phyloP scores from a whole-genome alignment of 64 coral and sea anemone species.

The Montipora foliosa region DNA sequence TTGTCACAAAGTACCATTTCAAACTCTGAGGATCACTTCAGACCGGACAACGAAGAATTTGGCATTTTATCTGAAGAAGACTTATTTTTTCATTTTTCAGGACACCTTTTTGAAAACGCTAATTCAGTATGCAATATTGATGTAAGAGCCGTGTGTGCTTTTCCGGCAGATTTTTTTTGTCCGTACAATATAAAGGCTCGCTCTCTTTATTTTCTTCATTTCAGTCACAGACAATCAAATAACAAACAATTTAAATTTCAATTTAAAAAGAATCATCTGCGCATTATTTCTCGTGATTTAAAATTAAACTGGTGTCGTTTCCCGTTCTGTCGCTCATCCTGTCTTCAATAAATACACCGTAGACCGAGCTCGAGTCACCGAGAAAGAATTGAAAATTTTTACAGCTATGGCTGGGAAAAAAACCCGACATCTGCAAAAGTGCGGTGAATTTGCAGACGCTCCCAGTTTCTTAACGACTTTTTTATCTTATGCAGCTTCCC shows the following conservation, averaged over 20 bases:
- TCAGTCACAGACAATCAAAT: too few relatives aligned
- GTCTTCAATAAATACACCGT: background rate
- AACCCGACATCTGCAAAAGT: background rate
- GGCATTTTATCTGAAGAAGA: too few relatives aligned
- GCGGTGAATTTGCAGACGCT: background rate
- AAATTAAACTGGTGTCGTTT: background rate
- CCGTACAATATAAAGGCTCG: too few relatives aligned
- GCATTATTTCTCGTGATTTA: background rate
- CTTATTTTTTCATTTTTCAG: too few relatives aligned
- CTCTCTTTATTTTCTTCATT: too few relatives aligned
- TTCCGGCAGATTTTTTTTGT: too few relatives aligned
- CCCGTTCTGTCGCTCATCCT: background rate
- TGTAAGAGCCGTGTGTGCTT: too few relatives aligned
- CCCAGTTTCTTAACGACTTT: background rate
- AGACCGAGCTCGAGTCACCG: background rate
- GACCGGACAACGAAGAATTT: too few relatives aligned
- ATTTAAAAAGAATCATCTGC: background rate
- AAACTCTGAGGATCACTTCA: too few relatives aligned
- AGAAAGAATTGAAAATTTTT: background rate
- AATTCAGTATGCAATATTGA: too few relatives aligned
- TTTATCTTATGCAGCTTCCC: background rate
- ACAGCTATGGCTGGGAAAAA: background rate
- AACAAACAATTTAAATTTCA: background rate
- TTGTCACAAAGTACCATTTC: too few relatives aligned
- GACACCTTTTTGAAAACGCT: too few relatives aligned